Evolutionary conservation across 2,888 invertebrate species (phyloP).

Genomic region (Steromphala cineraria): DNA sequence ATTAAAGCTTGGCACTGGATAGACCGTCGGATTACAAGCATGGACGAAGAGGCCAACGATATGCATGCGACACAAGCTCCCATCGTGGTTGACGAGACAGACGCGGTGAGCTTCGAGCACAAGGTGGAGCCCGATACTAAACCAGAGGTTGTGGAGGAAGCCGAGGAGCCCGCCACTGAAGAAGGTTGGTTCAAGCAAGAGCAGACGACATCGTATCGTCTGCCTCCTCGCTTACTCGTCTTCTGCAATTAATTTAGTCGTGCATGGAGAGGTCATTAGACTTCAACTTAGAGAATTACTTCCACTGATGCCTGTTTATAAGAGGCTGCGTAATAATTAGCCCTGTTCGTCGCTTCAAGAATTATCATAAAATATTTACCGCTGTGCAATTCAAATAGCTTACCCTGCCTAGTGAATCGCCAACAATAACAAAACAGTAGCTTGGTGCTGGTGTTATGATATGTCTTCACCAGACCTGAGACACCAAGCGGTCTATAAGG

Average conservation of each 20-base stretch:
- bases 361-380: constrained; percentile 10
- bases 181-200: background rate
- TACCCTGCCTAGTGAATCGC: background rate
- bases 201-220: background rate
- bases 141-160: background rate
- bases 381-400: background rate
- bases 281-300: background rate
- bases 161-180: background rate
- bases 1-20: constrained; percentile 1
- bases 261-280: background rate
- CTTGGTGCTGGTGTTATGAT: too few species aligned
- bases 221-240: background rate
- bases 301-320: background rate
- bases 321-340: background rate
- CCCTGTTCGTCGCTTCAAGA: background rate
- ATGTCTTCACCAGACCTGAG: too few species aligned
- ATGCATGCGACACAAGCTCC: constrained; percentile 5
- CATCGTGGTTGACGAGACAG: constrained; percentile 12
- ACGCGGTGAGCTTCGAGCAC: background rate
- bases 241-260: background rate
- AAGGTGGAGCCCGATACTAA: constrained; percentile 9
- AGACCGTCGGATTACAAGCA: background rate
- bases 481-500: too few species aligned
- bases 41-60: constrained; percentile 12
- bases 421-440: too few species aligned